Conservation (phyloP, 2,113 vertebrate species). For the Xiphophorus hellerii region DNA sequence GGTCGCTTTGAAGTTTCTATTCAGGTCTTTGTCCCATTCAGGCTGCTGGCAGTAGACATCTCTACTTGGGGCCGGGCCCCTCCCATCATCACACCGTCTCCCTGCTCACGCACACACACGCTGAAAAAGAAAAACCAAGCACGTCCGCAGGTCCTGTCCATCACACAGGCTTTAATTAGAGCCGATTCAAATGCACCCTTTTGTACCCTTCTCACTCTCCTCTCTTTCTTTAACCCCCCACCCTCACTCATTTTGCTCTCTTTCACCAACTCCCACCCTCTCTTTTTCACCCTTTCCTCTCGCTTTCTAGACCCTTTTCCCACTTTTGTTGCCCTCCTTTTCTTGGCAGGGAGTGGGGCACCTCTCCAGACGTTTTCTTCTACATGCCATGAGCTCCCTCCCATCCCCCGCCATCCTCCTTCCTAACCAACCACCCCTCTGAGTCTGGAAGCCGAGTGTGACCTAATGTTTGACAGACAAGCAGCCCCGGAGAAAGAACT, state of each 20-base stretch:
- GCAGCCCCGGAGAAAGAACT: constrained; percentile 75
- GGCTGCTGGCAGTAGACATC: constrained; percentile 78
- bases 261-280: constrained; percentile 59
- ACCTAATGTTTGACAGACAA: constrained; percentile 84
- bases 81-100: constrained; percentile 59
- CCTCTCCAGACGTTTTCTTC: constrained; percentile 68
- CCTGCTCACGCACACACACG: constrained; percentile 34
- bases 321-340: constrained; percentile 75
- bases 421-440: neutral
- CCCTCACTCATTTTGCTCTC: constrained; percentile 63
- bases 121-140: constrained; percentile 65
- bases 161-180: constrained; percentile 80
- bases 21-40: constrained; percentile 81
- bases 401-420: constrained; percentile 2
- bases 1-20: constrained; percentile 83
- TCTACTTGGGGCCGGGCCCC: constrained; percentile 71
- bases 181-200: constrained; percentile 75
- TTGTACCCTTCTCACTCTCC: constrained; percentile 76
- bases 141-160: constrained; percentile 80
- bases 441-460: constrained; percentile 74
- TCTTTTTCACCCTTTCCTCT: constrained; percentile 20
- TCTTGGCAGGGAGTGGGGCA: constrained; percentile 72
- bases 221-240: constrained; percentile 70
- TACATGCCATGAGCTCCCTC: constrained; percentile 46
- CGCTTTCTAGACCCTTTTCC: constrained; percentile 39